Conservation (phyloP, 2,113 vertebrate genomes). For the Callopanchax toddi region DNA sequence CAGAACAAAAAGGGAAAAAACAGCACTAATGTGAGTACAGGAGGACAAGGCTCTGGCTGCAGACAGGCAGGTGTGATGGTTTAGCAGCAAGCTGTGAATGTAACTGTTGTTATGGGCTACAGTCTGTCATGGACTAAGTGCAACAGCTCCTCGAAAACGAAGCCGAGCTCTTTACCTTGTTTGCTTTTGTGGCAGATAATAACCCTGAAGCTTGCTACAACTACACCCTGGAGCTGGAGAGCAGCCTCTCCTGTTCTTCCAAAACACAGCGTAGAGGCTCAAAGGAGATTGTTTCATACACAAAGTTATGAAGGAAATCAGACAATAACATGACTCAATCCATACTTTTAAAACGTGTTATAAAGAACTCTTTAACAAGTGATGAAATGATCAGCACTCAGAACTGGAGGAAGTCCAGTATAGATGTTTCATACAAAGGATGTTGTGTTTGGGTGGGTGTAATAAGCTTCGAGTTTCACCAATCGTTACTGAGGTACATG, state of each 20-base stretch:
- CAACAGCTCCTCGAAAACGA: constrained; percentile 12
- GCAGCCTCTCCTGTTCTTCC: too few species aligned
- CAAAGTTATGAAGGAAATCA: too few species aligned
- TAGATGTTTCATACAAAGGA: background rate
- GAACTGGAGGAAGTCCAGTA: background rate
- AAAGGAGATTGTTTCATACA: too few species aligned
- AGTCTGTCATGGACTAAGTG: constrained; percentile 19
- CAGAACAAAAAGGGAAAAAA: too few species aligned
- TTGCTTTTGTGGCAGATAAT: constrained; percentile 25
- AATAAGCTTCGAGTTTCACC: constrained; percentile 8
- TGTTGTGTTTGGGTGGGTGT: background rate
- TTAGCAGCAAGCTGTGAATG: constrained; percentile 20
- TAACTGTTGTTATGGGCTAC: constrained; percentile 9
- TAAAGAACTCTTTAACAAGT: too few species aligned
- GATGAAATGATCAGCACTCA: background rate
- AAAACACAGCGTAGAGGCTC: too few species aligned
- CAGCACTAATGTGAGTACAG: too few species aligned
- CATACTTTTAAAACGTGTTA: too few species aligned
- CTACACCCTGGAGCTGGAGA: constrained; percentile 9
- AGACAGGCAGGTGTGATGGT: constrained; percentile 14
- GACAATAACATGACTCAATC: too few species aligned
- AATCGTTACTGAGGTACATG: constrained; percentile 10
- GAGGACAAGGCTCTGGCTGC: constrained; percentile 2
- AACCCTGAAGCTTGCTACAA: constrained; percentile 22
- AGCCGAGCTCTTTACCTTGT: constrained; percentile 16